Conservation (phyloP, 2,797 vertebrate genomes). For the Oceanodroma leucorhoa region DNA sequence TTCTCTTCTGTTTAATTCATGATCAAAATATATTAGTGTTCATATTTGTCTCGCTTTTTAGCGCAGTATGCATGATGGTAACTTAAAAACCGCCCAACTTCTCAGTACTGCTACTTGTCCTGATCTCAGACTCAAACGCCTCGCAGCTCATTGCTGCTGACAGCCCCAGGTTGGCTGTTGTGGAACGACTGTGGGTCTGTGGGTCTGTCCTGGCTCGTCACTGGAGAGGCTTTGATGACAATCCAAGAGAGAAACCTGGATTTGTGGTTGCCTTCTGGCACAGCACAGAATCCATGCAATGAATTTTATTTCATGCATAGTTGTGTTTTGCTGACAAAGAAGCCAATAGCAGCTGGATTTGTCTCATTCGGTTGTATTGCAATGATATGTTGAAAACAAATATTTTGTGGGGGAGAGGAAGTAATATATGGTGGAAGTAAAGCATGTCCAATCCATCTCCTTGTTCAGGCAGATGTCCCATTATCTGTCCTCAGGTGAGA, state of each 20-base stretch:
- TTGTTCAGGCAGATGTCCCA: not conserved
- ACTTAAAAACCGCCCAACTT: not conserved
- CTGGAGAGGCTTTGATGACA: not conserved
- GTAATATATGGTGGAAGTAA: not conserved
- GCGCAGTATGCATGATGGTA: not conserved
- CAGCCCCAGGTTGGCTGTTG: not conserved
- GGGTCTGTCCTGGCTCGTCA: not conserved
- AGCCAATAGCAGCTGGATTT: not conserved
- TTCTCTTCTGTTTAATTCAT: constrained; percentile 37
- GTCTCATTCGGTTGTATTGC: not conserved
- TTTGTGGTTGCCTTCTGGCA: not conserved
- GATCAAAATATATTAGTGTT: constrained; percentile 3
- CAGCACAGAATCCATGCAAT: not conserved
- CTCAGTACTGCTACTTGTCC: not conserved
- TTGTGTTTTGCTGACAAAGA: not conserved
- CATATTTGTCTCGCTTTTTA: not conserved
- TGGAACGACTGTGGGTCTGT: not conserved
- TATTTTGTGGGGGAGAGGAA: not conserved
- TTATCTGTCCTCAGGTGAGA: not conserved
- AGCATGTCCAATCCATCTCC: fast-evolving
- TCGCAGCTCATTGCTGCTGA: not conserved
- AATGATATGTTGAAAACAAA: not conserved
- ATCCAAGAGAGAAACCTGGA: not conserved
- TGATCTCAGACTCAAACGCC: not conserved
- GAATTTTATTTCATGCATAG: not conserved